phyloP scores from a whole-genome alignment of 2,113 vertebrate species.

The Gallinago jamesoni region DNA sequence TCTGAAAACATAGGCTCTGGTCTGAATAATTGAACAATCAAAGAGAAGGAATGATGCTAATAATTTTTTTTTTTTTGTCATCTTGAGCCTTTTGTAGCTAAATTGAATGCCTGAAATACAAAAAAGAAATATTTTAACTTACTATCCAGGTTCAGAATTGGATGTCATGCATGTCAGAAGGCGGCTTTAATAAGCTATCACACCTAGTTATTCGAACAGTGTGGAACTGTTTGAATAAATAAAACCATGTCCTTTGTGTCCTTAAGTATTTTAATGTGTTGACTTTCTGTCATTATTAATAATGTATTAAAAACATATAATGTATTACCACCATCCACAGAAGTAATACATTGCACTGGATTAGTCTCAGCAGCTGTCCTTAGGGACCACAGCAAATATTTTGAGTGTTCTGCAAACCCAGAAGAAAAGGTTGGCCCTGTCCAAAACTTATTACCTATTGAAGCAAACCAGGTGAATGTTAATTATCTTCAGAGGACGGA shows the following conservation, averaged over 20 bases:
- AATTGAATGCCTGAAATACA: background rate
- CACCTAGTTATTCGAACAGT: background rate
- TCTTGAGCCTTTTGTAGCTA: background rate
- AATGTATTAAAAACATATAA: background rate
- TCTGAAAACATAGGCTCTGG: background rate
- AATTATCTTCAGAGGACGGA: background rate
- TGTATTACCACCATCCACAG: background rate
- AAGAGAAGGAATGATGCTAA: background rate
- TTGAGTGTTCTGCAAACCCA: background rate
- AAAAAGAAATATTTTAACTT: background rate
- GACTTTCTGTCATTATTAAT: background rate
- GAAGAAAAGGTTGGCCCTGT: background rate
- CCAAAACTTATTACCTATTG: background rate
- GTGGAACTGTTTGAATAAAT: background rate
- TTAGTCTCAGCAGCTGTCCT: background rate
- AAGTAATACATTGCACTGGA: background rate
- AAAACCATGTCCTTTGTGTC: background rate
- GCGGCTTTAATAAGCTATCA: background rate
- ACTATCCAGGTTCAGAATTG: background rate
- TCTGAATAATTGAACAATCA: background rate
- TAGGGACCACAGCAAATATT: background rate
- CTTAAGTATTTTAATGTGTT: background rate
- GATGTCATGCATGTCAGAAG: background rate
- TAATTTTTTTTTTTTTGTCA: background rate
- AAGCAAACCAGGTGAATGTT: background rate